Base-by-base conservation (phyloP, 1,140 invertebrate genomes). In the Antheraea mylitta region DNA sequence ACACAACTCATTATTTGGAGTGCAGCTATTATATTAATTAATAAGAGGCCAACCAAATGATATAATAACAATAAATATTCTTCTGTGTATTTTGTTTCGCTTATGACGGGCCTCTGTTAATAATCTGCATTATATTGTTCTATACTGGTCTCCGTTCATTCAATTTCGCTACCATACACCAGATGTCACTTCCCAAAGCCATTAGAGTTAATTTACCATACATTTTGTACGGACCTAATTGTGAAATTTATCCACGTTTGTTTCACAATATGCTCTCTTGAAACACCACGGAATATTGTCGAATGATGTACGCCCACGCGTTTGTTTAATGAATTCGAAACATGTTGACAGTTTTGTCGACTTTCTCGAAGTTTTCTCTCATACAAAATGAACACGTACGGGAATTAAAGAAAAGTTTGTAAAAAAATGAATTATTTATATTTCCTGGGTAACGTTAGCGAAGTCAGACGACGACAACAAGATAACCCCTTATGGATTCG, bases 221-320 rank as follows among this genome's bases (percentile, higher is more conserved):
- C 45, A 53, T 13, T 53, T 53, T 53, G 45, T 53, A 13, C 45
- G 0, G 45, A 13, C 45, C 16, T 53, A 53, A 53, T 53, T 53
- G 45, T 53, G 45, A 53, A 53, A 53, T 53, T 53, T 53, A 13
- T 53, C 13, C 45, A 53, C 45, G 45, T 53, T 53, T 53, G 45
- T 13, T 5, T 53, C 45, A 53, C 45, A 53, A 53, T 53, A 53
- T 6, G 45, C 10, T 53, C 45, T 53, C 45, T 16, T 53, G 9
- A 53, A 53, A 53, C 45, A 1, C 45, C 45, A 13, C 45, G 16
- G 45, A 53, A 53, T 53, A 53, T 16, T 53, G 45, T 53, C 45
- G 13, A 53, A 53, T 53, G 16, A 53, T 53, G 45, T 53, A n/a
- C 9, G 45, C 45, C 9, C 16, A n/a, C 11, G 45, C 45, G 11